Evolutionary conservation across 2,113 vertebrate species (phyloP).

Genomic region (Spilogale gracilis): DNA sequence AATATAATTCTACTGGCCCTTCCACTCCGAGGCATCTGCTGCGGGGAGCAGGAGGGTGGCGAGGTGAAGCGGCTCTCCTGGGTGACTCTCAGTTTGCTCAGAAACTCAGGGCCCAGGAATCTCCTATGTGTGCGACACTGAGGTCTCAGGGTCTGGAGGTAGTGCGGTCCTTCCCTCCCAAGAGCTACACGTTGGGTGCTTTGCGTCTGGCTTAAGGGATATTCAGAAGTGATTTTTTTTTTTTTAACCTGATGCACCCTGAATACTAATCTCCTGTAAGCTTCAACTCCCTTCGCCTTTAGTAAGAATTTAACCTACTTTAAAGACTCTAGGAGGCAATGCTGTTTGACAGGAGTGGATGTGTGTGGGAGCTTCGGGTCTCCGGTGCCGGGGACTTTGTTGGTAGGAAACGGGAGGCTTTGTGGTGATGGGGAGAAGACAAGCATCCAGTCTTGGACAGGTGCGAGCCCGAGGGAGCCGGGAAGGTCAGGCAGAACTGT

Average conservation of each 20-base stretch:
- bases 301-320: neutral
- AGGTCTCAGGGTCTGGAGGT: too few species aligned
- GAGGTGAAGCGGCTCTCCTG: fast-evolving
- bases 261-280: neutral
- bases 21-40: neutral
- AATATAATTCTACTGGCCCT: neutral
- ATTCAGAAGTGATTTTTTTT: neutral
- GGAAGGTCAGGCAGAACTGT: neutral
- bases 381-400: fast-evolving
- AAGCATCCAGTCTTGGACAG: fast-evolving
- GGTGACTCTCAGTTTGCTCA: too few species aligned
- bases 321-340: neutral
- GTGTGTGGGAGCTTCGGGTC: neutral
- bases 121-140: neutral
- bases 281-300: neutral
- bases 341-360: neutral
- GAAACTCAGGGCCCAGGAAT: fast-evolving
- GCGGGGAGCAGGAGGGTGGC: fast-evolving
- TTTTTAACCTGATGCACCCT: neutral
- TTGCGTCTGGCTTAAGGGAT: neutral
- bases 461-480: too few species aligned
- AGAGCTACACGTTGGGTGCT: neutral
- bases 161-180: neutral
- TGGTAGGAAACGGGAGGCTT: neutral
- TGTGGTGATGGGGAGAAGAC: neutral